Conservation (phyloP, 2,888 invertebrate species). For the Acanthococcus lagerstroemiae region DNA sequence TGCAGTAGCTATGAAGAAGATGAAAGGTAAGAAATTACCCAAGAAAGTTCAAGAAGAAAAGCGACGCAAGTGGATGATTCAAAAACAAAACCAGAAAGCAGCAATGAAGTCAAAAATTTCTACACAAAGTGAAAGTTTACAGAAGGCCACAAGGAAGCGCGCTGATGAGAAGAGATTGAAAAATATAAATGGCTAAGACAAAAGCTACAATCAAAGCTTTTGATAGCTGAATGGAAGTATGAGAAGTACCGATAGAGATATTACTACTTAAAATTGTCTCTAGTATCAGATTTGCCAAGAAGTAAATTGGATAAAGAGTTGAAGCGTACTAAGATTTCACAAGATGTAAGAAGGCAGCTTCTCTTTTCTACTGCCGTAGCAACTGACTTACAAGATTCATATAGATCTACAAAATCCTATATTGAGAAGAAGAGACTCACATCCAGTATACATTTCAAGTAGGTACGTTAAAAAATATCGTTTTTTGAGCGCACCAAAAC, state of each 20-base stretch:
- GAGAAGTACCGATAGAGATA: neutral
- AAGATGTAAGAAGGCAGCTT: neutral
- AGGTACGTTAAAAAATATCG: neutral
- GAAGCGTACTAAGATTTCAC: neutral
- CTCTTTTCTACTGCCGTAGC: neutral
- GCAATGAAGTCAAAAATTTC: neutral
- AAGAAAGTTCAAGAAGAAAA: neutral
- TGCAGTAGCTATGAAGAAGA: neutral
- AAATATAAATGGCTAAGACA: neutral
- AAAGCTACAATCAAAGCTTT: neutral
- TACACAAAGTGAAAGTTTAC: neutral
- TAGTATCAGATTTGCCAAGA: neutral
- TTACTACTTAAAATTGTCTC: neutral
- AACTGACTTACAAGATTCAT: neutral
- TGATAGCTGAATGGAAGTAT: neutral
- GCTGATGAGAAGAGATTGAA: neutral
- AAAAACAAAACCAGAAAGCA: neutral
- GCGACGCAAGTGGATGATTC: neutral
- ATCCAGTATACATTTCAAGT: neutral
- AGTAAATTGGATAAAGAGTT: neutral
- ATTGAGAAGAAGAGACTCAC: neutral
- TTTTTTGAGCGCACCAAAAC: neutral
- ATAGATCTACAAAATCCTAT: neutral
- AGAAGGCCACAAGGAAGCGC: neutral
- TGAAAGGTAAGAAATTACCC: neutral